Evolutionary conservation across 1,140 invertebrate genomes (phyloP).

Genomic region (Venturia canescens): DNA sequence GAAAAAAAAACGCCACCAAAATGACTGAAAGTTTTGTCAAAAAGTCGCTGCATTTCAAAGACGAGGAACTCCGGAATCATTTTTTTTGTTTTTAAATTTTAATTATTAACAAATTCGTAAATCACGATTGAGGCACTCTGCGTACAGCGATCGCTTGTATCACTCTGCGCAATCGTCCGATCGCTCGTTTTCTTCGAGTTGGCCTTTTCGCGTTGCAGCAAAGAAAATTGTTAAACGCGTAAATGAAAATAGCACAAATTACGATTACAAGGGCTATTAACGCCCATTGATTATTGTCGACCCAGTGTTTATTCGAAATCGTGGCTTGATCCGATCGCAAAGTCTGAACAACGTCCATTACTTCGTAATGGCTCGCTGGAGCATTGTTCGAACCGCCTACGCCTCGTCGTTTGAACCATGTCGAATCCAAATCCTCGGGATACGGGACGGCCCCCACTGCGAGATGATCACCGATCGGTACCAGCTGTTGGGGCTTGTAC

Average conservation of each 20-base stretch:
- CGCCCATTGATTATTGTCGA: conserved; percentile 60
- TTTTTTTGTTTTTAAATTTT: neutral
- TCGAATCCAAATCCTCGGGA: conserved; percentile 64
- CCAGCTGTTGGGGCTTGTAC: conserved; percentile 84
- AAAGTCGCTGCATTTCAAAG: neutral
- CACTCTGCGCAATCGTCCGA: conserved; percentile 69
- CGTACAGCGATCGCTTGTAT: conserved; percentile 72
- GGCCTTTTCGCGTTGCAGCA: conserved; percentile 64
- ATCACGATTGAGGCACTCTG: conserved; percentile 72
- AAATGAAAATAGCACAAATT: conserved; percentile 60
- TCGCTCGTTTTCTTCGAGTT: conserved; percentile 69
- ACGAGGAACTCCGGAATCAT: too few species aligned
- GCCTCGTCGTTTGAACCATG: conserved; percentile 62
- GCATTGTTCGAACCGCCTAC: conserved; percentile 56
- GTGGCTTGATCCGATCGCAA: conserved; percentile 27
- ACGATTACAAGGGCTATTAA: conserved; percentile 63
- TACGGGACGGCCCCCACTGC: conserved; percentile 69
- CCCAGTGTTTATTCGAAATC: conserved; percentile 47
- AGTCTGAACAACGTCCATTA: conserved; percentile 40
- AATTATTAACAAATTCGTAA: neutral
- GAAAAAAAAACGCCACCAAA: too few species aligned
- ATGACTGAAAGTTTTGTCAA: neutral
- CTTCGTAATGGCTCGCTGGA: conserved; percentile 42
- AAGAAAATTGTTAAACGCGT: conserved; percentile 67
- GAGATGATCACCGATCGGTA: conserved; percentile 79